A percentile compares a stretch with the other conserved stretches of the same genome.
Evolutionary conservation across 1,140 invertebrate genomes (phyloP).

Genomic region (Eciton burchellii): DNA sequence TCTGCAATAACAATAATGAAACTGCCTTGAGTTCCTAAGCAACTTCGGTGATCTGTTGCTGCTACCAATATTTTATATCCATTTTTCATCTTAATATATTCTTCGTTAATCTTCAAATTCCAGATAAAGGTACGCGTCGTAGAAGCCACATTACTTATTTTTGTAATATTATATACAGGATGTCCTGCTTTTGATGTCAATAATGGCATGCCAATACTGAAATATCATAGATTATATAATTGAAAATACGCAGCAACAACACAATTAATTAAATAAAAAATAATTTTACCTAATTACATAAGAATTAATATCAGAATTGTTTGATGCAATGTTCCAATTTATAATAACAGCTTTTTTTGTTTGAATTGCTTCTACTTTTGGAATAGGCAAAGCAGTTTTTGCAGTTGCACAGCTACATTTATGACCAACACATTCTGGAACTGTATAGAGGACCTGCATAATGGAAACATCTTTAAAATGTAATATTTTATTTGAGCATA

Average conservation of each 20-base stretch:
- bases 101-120: slow-evolving; percentile 56
- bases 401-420: slow-evolving; percentile 70
- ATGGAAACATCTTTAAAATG: slow-evolving; percentile 15
- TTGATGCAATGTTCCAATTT: slow-evolving; percentile 72
- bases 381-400: slow-evolving; percentile 64
- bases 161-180: slow-evolving; percentile 78
- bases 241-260: not conserved
- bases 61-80: slow-evolving; percentile 75
- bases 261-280: not conserved
- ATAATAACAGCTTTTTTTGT: slow-evolving; percentile 64
- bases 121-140: slow-evolving; percentile 68
- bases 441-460: slow-evolving; percentile 75
- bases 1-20: slow-evolving; percentile 56
- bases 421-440: slow-evolving; percentile 77
- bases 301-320: slow-evolving; percentile 62
- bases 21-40: slow-evolving; percentile 70
- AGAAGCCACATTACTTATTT: slow-evolving; percentile 69
- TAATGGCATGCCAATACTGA: slow-evolving; percentile 76
- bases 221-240: slow-evolving; percentile 45
- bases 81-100: slow-evolving; percentile 45
- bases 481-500: not conserved
- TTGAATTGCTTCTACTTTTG: slow-evolving; percentile 65
- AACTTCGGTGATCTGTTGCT: slow-evolving; percentile 74
- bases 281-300: slow-evolving; percentile 76
- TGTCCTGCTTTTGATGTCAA: slow-evolving; percentile 76